These are phyloP conservation scores for Xestia c-nigrum DNA, from an alignment of 2,888 invertebrate species.

Conservation along the genomic window DNA sequence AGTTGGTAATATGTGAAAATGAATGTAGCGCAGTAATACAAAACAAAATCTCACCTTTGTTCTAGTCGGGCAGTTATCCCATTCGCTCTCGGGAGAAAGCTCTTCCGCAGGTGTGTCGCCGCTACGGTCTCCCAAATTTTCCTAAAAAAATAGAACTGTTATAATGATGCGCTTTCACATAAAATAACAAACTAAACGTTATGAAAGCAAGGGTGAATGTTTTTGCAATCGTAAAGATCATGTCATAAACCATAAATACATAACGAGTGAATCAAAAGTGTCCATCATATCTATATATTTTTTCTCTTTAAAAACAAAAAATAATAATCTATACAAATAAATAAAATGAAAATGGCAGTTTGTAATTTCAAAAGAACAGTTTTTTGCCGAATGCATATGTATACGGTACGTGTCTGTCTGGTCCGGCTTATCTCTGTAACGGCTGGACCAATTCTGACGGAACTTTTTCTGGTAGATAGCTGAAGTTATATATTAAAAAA, in stretches of 20 bases:
- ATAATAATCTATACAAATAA: no score
- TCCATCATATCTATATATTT: background rate
- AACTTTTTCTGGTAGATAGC: no score
- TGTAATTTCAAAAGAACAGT: no score
- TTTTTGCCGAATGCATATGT: no score
- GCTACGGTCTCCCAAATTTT: slow-evolving; percentile 35
- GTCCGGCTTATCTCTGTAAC: no score
- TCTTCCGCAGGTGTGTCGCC: background rate
- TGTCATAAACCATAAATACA: background rate
- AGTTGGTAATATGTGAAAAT: background rate
- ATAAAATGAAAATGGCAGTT: no score
- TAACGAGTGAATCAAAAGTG: background rate
- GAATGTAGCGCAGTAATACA: background rate
- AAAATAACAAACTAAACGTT: background rate
- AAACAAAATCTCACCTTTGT: slow-evolving; percentile 21
- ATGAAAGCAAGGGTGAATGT: background rate
- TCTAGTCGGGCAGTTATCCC: slow-evolving; percentile 49
- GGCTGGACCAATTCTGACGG: no score
- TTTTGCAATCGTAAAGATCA: background rate
- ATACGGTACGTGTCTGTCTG: no score
- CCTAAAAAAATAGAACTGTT: slow-evolving; percentile 10
- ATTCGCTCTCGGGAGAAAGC: slow-evolving; percentile 29
- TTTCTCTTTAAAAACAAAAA: no score
- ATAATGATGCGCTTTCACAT: background rate
- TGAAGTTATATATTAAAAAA: no score